A percentile compares a stretch with the other conserved stretches of the same genome.
phyloP scores from a whole-genome alignment of 2,888 invertebrate genomes.

The Tridacna gigas region DNA sequence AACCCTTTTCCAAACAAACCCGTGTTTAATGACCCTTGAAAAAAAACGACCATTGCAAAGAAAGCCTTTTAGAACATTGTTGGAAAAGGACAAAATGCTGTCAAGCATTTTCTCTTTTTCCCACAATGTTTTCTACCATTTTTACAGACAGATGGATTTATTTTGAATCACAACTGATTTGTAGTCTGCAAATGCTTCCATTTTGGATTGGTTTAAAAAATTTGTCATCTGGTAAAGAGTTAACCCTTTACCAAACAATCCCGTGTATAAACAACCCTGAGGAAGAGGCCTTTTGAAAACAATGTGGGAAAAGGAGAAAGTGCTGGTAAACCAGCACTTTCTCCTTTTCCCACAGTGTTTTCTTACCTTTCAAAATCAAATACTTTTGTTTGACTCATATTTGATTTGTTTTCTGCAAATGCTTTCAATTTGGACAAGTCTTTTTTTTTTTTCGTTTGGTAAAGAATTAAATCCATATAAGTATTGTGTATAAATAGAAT shows the following conservation, averaged over 20 bases:
- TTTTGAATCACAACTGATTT: too few species aligned
- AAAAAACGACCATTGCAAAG: background rate
- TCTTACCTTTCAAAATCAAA: background rate
- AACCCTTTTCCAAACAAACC: too few species aligned
- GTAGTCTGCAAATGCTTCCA: too few species aligned
- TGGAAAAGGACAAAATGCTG: background rate
- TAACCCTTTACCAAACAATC: background rate
- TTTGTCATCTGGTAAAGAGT: background rate
- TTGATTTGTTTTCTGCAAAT: too few species aligned
- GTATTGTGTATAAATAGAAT: constrained; percentile 23
- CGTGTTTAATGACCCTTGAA: too few species aligned
- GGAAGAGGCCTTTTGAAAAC: background rate
- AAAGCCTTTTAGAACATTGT: background rate
- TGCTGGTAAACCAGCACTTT: background rate
- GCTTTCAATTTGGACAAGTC: too few species aligned
- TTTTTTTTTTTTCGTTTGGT: background rate
- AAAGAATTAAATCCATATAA: background rate
- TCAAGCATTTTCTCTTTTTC: background rate
- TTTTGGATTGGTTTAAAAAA: too few species aligned
- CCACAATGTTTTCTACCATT: background rate
- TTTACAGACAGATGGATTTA: background rate
- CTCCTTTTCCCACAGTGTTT: constrained; percentile 2
- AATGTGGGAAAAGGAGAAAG: background rate
- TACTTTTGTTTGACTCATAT: too few species aligned
- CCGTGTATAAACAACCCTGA: background rate